Percentiles rank a stretch among this genome's conserved stretches.
These are phyloP conservation scores for Atta texana DNA, from an alignment of 1,140 invertebrate species.

Conservation along the genomic window DNA sequence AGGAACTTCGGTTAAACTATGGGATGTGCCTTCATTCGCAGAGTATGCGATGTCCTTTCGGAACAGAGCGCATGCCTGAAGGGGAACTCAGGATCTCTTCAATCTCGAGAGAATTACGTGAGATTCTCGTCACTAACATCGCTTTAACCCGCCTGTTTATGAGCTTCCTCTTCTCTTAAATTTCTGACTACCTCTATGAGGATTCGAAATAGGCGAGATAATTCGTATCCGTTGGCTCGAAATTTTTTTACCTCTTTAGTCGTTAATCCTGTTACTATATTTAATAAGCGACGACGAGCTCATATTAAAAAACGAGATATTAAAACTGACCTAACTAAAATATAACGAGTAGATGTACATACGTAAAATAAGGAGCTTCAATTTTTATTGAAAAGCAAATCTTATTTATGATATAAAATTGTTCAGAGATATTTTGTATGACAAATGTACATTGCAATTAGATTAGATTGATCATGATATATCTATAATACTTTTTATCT, in stretches of 20 bases:
- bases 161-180: slow-evolving; percentile 20
- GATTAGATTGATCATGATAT: neutral
- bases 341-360: neutral
- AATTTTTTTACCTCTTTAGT: neutral
- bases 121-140: slow-evolving; percentile 51
- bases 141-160: slow-evolving; percentile 46
- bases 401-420: neutral
- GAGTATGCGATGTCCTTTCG: slow-evolving; percentile 13
- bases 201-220: slow-evolving; percentile 15
- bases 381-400: neutral
- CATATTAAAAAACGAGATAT: neutral
- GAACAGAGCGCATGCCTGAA: neutral
- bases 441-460: neutral
- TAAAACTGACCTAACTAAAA: neutral
- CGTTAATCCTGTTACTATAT: neutral
- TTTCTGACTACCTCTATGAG: neutral
- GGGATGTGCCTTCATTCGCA: slow-evolving; percentile 25
- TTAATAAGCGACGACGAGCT: neutral
- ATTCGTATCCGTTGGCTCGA: neutral
- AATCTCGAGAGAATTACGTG: slow-evolving; percentile 56
- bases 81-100: slow-evolving; percentile 8
- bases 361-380: neutral
- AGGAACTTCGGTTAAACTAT: slow-evolving; percentile 24
- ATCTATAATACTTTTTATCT: neutral
- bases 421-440: neutral